Base-by-base conservation (phyloP, 2,888 invertebrate genomes). In the Creontiades dilutus region DNA sequence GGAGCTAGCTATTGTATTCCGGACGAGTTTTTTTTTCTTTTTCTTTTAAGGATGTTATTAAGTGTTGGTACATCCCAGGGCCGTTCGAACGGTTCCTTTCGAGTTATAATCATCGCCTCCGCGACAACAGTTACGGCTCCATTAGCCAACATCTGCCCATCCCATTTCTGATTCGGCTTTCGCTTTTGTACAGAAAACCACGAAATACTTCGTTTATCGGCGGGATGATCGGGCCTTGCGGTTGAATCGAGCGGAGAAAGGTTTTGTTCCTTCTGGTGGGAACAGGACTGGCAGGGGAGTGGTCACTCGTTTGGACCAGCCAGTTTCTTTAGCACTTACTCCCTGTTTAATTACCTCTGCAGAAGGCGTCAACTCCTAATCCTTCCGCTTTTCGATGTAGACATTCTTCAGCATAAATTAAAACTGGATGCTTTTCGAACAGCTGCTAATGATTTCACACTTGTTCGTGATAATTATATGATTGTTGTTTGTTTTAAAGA, bases 11-110 rank as follows among this genome's bases (percentile, higher is more conserved):
- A 68, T 68, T 68, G 68, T 68, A 19, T 68, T 68, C 52, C 52
- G 52, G 52, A 16, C 52, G 52, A 52, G 52, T 52, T 52, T 52
- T 52, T 48, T n/a, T n/a, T n/a, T n/a, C n/a, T n/a, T n/a, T n/a
- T n/a, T n/a, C n/a, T n/a, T n/a, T 68, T 19, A 68, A 68, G 68
- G 68, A 23, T 68, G 68, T 68, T 68, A 68, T 68, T 68, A 68
- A 68, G 68, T 68, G 23, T 68, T 68, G 23, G 68, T 68, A 68
- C 68, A 68, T 68, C 68, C 68, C 68, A 68, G 13, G 37, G 37
- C 68, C 9, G 68, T 68, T 23, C 11, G 68, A 68, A 68, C n/a
- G 23, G 68, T 68, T 23, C 11, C 23, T 5, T 23, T 23, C 23
- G 68, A 68, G 23, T 23, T 68, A 68, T 68, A 23, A 68, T 68